These are phyloP conservation scores for Oryzias woworae DNA, from an alignment of 2,113 vertebrate genomes.

Conservation along the genomic window DNA sequence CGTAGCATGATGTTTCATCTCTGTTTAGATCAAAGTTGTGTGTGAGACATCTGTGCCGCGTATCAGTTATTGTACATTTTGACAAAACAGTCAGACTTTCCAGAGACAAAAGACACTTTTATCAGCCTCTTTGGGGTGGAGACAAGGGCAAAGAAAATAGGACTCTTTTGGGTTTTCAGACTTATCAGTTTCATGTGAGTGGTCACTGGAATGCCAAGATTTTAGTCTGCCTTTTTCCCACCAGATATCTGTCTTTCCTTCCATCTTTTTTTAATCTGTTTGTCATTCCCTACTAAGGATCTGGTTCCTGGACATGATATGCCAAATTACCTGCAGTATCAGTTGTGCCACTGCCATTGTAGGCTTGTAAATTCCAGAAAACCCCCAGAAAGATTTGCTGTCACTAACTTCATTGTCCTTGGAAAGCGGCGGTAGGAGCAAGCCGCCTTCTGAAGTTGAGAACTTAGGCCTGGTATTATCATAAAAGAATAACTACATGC, in stretches of 20 bases:
- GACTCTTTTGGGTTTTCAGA: constrained; percentile 70
- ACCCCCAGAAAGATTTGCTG: constrained; percentile 73
- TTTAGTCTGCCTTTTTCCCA: constrained; percentile 81
- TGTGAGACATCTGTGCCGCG: constrained; percentile 42
- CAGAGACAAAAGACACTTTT: constrained; percentile 71
- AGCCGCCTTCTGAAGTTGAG: constrained; percentile 72
- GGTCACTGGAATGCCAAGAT: constrained; percentile 73
- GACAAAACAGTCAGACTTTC: constrained; percentile 55
- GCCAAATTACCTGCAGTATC: constrained; percentile 81
- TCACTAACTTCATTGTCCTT: constrained; percentile 75
- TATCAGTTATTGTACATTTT: constrained; percentile 64
- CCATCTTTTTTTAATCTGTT: constrained; percentile 71
- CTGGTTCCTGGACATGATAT: constrained; percentile 81
- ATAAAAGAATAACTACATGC: constrained; percentile 66
- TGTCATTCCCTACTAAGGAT: constrained; percentile 73
- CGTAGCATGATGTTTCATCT: constrained; percentile 40
- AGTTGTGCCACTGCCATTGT: constrained; percentile 76
- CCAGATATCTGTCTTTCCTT: constrained; percentile 69
- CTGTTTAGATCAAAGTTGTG: constrained; percentile 31
- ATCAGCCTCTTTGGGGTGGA: constrained; percentile 51
- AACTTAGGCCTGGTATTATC: constrained; percentile 70
- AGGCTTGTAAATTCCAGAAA: constrained; percentile 73
- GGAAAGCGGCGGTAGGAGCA: constrained; percentile 74
- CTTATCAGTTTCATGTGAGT: constrained; percentile 80
- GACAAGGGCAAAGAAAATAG: constrained; percentile 62